A percentile compares a stretch with the other conserved stretches of the same genome.
These are phyloP conservation scores for Tipula confusa DNA, from an alignment of 2,888 invertebrate species.

Conservation along the genomic window DNA sequence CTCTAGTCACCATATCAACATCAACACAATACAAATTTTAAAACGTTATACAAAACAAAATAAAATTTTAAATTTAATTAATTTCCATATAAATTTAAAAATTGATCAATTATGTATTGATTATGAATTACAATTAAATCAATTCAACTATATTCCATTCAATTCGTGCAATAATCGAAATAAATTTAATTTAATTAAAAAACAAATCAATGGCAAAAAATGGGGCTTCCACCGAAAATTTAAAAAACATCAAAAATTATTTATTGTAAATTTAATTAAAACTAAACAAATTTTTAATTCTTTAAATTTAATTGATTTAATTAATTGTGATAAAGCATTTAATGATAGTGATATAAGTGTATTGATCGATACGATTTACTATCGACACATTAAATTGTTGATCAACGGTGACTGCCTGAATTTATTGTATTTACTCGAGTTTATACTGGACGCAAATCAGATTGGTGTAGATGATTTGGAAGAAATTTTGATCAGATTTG, in stretches of 20 bases:
- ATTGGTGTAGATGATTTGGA: background rate
- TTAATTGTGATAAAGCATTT: background rate
- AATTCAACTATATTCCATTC: background rate
- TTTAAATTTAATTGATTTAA: background rate
- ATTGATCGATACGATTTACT: background rate
- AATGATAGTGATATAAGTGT: background rate
- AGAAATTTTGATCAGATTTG: background rate
- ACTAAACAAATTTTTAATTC: background rate
- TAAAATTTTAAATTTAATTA: background rate
- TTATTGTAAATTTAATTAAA: background rate
- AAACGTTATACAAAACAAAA: background rate
- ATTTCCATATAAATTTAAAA: conserved; percentile 3
- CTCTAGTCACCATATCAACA: background rate
- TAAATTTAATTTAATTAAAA: conserved; percentile 9
- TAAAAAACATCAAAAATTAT: background rate
- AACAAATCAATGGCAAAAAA: background rate
- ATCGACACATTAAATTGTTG: background rate
- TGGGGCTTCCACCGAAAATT: background rate
- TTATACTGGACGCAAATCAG: background rate
- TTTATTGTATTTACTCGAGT: background rate
- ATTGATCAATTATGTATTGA: background rate
- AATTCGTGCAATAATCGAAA: background rate
- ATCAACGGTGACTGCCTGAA: background rate
- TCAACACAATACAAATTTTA: background rate
- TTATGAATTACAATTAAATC: background rate